Conservation (phyloP, 2,797 vertebrate species). For the Hypotaenidia philippensis region DNA sequence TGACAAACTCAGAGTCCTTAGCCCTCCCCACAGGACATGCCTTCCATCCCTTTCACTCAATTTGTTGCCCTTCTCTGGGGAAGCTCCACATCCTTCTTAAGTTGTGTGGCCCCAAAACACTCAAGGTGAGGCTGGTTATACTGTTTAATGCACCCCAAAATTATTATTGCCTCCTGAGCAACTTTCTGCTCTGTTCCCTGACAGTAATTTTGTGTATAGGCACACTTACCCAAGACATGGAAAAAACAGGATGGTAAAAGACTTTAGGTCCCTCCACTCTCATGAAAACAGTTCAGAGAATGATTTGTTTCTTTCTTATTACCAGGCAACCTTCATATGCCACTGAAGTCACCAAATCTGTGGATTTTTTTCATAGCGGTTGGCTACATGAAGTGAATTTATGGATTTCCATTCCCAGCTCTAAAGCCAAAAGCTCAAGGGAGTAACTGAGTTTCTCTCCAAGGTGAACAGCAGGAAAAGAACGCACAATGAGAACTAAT, state of each 20-base stretch:
- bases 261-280: neutral
- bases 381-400: neutral
- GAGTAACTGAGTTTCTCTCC: neutral
- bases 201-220: neutral
- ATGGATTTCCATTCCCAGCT: neutral
- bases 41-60: neutral
- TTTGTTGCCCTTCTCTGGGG: neutral
- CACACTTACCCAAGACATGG: neutral
- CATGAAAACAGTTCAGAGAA: neutral
- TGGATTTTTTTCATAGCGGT: neutral
- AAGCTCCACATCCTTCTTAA: neutral
- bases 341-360: neutral
- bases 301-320: neutral
- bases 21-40: neutral
- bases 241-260: neutral
- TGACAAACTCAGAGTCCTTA: neutral
- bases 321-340: neutral
- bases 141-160: neutral
- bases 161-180: neutral
- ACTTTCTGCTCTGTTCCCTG: neutral
- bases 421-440: neutral
- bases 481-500: neutral
- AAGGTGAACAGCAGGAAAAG: neutral
- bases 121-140: neutral
- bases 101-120: neutral